phyloP scores from a whole-genome alignment of 2,113 vertebrate genomes.

The Tamias sibiricus region DNA sequence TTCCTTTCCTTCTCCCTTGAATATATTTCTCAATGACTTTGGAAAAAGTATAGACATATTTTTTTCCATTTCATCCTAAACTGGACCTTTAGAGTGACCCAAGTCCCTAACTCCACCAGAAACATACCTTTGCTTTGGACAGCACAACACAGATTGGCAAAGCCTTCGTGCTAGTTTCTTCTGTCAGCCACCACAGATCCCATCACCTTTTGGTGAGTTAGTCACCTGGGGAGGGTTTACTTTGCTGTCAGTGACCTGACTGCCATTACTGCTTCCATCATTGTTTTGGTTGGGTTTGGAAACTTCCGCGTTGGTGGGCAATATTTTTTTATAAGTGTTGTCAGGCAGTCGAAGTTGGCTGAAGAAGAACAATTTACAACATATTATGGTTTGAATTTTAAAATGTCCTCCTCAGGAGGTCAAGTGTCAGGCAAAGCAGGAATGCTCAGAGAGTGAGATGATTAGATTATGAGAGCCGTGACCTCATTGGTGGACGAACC shows the following conservation, averaged over 20 bases:
- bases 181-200: neutral
- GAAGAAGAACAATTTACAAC: neutral
- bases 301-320: neutral
- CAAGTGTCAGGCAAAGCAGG: no score
- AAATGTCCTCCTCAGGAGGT: no score
- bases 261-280: neutral
- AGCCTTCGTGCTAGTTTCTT: neutral
- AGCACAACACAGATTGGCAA: neutral
- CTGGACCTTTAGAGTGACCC: neutral
- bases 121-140: neutral
- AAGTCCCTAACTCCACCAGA: neutral
- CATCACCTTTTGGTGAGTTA: neutral
- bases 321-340: neutral
- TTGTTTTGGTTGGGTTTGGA: neutral
- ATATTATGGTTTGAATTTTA: no score
- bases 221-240: neutral
- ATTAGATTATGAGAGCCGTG: no score
- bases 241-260: neutral
- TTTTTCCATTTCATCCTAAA: neutral
- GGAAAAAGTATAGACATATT: neutral
- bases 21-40: conserved; percentile 40
- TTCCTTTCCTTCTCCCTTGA: neutral
- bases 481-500: no score
- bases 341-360: neutral
- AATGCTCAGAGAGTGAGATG: no score